These are phyloP conservation scores for Ochropleura plecta DNA, from an alignment of 2,888 invertebrate genomes.

Conservation along the genomic window DNA sequence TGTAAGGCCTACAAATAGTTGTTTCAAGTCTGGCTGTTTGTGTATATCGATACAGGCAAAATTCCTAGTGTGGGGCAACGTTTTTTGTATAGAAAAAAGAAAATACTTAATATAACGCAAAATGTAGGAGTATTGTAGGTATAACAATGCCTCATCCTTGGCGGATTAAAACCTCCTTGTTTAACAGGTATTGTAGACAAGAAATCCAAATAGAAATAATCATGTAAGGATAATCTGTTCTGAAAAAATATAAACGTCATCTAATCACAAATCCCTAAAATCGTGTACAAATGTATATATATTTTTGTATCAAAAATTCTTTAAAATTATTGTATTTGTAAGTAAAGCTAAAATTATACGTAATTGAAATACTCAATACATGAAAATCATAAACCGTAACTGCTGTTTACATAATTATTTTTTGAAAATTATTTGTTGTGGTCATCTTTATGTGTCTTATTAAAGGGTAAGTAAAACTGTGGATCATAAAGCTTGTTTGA, in stretches of 20 bases:
- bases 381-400: not conserved
- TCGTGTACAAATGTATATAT: not conserved
- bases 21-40: too few relatives aligned
- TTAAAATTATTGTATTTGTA: not conserved
- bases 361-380: not conserved
- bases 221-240: not conserved
- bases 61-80: too few relatives aligned
- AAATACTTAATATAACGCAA: too few relatives aligned
- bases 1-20: too few relatives aligned
- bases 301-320: not conserved
- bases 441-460: slow-evolving; percentile 2
- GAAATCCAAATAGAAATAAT: not conserved
- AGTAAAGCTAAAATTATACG: slow-evolving; percentile 5
- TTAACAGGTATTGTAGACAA: not conserved
- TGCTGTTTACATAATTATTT: not conserved
- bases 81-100: too few relatives aligned
- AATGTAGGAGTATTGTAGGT: too few relatives aligned
- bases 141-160: too few relatives aligned
- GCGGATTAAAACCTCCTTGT: not conserved
- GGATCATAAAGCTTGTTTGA: too few relatives aligned
- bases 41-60: too few relatives aligned
- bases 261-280: not conserved
- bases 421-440: slow-evolving; percentile 1
- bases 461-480: not conserved
- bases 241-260: not conserved